Evolutionary conservation across 2,888 invertebrate genomes (phyloP).

Genomic region (Leucoma salicis): DNA sequence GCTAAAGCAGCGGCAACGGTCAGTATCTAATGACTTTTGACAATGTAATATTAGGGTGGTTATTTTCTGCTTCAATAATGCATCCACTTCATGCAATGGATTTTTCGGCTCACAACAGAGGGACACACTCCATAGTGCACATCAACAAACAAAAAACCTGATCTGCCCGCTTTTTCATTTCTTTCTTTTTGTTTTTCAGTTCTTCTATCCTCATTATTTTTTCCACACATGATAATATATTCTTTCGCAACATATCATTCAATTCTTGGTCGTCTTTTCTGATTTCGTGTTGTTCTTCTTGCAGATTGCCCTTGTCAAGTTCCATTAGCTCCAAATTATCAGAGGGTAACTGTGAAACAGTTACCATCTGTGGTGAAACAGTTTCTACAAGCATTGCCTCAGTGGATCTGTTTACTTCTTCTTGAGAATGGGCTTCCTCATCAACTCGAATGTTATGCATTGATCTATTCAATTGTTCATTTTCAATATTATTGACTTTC

Average conservation of each 20-base stretch:
- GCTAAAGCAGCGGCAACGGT: conserved; percentile 33
- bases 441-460: conserved; percentile 48
- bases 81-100: conserved; percentile 57
- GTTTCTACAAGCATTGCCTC: conserved; percentile 18
- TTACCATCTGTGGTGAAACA: conserved; percentile 1
- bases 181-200: conserved; percentile 62
- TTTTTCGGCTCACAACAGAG: conserved; percentile 47
- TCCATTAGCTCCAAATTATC: conserved; percentile 21
- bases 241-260: conserved; percentile 64
- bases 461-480: conserved; percentile 71
- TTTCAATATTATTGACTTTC: conserved; percentile 73
- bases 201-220: conserved; percentile 73
- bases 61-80: conserved; percentile 33
- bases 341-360: conserved; percentile 19
- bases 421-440: conserved; percentile 41
- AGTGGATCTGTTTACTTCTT: conserved; percentile 22
- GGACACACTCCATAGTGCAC: conserved; percentile 60
- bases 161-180: conserved; percentile 47
- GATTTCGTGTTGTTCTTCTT: conserved; percentile 40
- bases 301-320: conserved; percentile 23
- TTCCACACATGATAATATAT: conserved; percentile 71
- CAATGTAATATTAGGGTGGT: conserved; percentile 36
- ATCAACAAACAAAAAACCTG: conserved; percentile 67
- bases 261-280: conserved; percentile 56
- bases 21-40: conserved; percentile 27